Evolutionary conservation across 2,888 invertebrate genomes (phyloP).

Genomic region (Plagodis dolabraria): DNA sequence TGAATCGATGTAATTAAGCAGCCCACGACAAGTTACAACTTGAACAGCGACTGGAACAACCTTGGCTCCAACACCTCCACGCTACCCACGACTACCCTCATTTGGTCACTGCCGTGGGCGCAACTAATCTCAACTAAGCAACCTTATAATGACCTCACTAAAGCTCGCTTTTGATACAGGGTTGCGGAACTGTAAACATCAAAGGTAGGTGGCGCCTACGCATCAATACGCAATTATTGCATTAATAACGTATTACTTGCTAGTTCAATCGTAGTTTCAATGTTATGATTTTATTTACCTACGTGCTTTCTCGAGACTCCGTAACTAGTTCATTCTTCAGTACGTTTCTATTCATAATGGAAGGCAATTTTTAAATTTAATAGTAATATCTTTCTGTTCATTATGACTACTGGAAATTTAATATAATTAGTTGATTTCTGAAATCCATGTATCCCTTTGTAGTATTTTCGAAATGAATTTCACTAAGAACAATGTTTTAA

Average conservation of each 20-base stretch:
- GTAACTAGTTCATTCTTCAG: no score
- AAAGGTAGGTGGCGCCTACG: constrained; percentile 71
- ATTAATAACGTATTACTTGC: constrained; percentile 1
- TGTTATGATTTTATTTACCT: not conserved
- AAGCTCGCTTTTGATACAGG: constrained; percentile 71
- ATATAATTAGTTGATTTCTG: no score
- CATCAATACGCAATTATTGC: constrained; percentile 58
- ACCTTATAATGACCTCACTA: constrained; percentile 76
- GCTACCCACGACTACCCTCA: constrained; percentile 82
- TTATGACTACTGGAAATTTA: no score
- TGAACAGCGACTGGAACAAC: constrained; percentile 78
- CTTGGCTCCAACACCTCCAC: constrained; percentile 82
- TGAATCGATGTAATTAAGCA: constrained; percentile 75
- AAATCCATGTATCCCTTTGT: not conserved
- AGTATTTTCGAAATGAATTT: constrained; percentile 1
- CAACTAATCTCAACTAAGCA: constrained; percentile 76
- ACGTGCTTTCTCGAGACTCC: no score
- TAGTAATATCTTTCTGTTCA: no score
- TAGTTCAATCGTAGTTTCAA: not conserved
- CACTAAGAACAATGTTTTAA: constrained; percentile 42
- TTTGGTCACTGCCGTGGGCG: constrained; percentile 81
- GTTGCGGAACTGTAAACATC: constrained; percentile 69
- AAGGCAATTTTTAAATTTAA: no score
- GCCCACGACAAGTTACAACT: constrained; percentile 72
- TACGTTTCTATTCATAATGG: no score